These are phyloP conservation scores for Cerastis leucographa DNA, from an alignment of 2,888 invertebrate genomes.

Conservation along the genomic window DNA sequence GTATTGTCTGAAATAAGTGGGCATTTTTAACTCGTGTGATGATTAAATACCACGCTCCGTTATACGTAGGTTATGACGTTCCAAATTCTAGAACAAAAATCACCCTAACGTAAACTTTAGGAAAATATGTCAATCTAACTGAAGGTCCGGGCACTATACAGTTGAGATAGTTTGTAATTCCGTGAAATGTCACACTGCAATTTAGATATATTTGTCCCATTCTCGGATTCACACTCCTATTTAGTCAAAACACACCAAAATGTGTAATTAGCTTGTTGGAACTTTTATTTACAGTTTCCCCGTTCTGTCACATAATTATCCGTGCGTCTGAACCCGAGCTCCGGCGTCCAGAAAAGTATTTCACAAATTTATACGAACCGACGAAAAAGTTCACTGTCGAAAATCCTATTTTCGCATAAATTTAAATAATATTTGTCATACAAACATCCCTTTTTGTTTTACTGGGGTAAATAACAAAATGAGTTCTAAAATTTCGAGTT, in stretches of 20 bases:
- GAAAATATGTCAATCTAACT: neutral
- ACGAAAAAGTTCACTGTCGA: slow-evolving; percentile 58
- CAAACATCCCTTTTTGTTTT: slow-evolving; percentile 57
- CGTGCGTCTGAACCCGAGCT: slow-evolving; percentile 34
- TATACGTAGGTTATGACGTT: neutral
- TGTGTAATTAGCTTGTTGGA: slow-evolving; percentile 52
- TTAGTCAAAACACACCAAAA: slow-evolving; percentile 25
- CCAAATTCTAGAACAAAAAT: neutral
- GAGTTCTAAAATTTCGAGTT: slow-evolving; percentile 29
- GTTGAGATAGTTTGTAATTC: slow-evolving; percentile 5
- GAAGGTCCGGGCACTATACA: neutral
- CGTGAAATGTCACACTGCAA: neutral
- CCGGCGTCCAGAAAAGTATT: slow-evolving; percentile 49
- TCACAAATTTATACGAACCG: slow-evolving; percentile 50
- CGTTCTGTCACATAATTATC: slow-evolving; percentile 53
- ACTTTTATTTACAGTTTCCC: slow-evolving; percentile 55
- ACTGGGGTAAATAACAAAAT: slow-evolving; percentile 41
- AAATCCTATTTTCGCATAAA: slow-evolving; percentile 63
- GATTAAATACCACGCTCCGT: neutral
- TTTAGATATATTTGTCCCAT: neutral
- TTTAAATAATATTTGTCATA: slow-evolving; percentile 64
- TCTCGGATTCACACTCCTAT: slow-evolving; percentile 9
- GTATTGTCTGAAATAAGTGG: slow-evolving; percentile 4
- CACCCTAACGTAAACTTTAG: neutral
- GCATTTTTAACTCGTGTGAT: neutral